These are phyloP conservation scores for Agrochola circellaris DNA, from an alignment of 2,888 invertebrate species.

Conservation along the genomic window DNA sequence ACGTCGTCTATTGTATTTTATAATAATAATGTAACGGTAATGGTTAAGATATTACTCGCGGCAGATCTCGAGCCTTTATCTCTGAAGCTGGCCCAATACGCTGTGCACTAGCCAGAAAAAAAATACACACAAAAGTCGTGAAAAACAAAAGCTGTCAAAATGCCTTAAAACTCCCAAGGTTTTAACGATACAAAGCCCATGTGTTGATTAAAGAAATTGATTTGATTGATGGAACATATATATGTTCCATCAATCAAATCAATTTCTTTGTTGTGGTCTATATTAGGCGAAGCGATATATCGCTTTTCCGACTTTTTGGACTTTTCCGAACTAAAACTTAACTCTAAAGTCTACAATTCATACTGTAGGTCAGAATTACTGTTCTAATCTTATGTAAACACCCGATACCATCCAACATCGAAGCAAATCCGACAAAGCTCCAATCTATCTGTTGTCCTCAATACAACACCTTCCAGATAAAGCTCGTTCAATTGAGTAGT, in stretches of 20 bases:
- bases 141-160: not conserved
- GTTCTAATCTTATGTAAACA: constrained; percentile 32
- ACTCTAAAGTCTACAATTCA: not conserved
- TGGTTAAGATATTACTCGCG: no score
- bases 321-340: not conserved
- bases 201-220: not conserved
- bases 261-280: no score
- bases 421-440: constrained; percentile 39
- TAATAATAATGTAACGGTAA: no score
- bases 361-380: constrained; percentile 7
- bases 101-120: no score
- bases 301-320: accelerated
- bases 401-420: constrained; percentile 30
- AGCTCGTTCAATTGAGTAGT: constrained; percentile 63
- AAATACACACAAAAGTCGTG: no score
- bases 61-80: no score
- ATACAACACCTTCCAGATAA: constrained; percentile 53
- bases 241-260: no score
- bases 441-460: constrained; percentile 47
- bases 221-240: not conserved
- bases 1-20: no score
- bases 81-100: not conserved
- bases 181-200: not conserved
- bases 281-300: no score
- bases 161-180: not conserved